Conservation (phyloP, 1,140 invertebrate genomes). For the Pseudomyrmex dendroicus region DNA sequence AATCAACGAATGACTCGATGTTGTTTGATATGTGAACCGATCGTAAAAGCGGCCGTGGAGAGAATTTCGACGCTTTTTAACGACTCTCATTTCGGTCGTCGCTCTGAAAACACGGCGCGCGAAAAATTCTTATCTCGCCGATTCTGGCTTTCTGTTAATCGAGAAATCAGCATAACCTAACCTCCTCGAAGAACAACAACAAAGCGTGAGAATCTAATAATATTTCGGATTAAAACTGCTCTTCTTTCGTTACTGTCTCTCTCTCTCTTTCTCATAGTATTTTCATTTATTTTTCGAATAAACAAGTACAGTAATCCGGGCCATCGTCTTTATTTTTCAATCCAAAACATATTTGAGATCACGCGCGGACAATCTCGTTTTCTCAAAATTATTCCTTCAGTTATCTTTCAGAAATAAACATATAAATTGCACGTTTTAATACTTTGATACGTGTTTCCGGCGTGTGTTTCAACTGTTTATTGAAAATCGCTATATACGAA, state of each 20-base stretch:
- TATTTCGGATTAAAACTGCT: constrained; percentile 5
- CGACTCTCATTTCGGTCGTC: constrained; percentile 70
- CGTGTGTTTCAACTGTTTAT: too few relatives aligned
- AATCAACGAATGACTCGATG: constrained; percentile 65
- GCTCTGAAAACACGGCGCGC: constrained; percentile 67
- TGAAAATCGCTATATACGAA: too few relatives aligned
- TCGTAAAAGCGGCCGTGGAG: constrained; percentile 69
- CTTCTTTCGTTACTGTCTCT: neutral
- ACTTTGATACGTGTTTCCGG: neutral
- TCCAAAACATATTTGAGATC: too few relatives aligned
- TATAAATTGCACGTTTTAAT: neutral
- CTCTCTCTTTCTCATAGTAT: too few relatives aligned
- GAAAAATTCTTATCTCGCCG: constrained; percentile 26
- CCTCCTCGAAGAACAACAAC: neutral
- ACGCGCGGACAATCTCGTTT: too few relatives aligned
- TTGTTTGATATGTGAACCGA: constrained; percentile 73
- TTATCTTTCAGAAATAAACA: too few relatives aligned
- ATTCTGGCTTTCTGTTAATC: constrained; percentile 24
- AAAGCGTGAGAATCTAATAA: neutral
- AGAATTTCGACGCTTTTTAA: constrained; percentile 60
- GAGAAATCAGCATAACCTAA: constrained; percentile 27
- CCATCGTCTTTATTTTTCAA: too few relatives aligned
- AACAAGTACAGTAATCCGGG: too few relatives aligned
- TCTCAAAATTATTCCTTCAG: too few relatives aligned
- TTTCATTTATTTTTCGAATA: too few relatives aligned